Evolutionary conservation across 2,113 vertebrate genomes (phyloP), one percentile per base, ranked within the genome.

Genomic region (Microcebus ravelobensis): DNA sequence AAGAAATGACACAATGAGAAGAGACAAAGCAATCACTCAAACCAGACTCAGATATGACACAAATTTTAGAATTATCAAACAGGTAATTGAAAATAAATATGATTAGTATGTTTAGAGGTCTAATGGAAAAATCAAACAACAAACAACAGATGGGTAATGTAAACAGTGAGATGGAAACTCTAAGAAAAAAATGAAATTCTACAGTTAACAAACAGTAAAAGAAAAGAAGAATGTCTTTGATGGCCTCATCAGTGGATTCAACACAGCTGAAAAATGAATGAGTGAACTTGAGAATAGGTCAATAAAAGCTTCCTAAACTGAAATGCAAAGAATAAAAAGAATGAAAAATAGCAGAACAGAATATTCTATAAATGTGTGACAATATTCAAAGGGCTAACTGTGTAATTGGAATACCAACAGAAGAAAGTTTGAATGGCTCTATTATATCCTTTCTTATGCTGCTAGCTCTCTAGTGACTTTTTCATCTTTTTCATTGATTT

Each of bases 11-110:
- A 90, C 2, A 73, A 1, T 36, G 27, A 42, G 27, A 90, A 90
- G n/a, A 87, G 52, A 52, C 11, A 90, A 94, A 96, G 14, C 9
- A 80, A 82, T 83, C 25, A 10, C 2, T 65, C 12, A 1, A 84
- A 42, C 14, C 17, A 63, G 36, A 87, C 42, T 84, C 34, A 74
- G 3, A 39, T 42, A n/a, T 65, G 20, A 55, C 31, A 68, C 27
- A 67, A 86, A 82, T 90, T 27, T 59, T 73, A 73, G 23, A 79
- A 92, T 84, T 87, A 94, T 87, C 39, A 83, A 52, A 61, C 14
- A 65, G 20, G 29, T 87, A 76, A 90, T 61, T 91, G 87, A 74
- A 94, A 86, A 68, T 92, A 52, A 52, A 29, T 48, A 63, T 71
- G 34, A 83, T 68, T 65, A 85, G 27, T 21, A 55, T 55, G 42